Percentiles rank a stretch among this genome's conserved stretches.
Conservation (phyloP, 2,113 vertebrate species). For the Pachyramphus minor region DNA sequence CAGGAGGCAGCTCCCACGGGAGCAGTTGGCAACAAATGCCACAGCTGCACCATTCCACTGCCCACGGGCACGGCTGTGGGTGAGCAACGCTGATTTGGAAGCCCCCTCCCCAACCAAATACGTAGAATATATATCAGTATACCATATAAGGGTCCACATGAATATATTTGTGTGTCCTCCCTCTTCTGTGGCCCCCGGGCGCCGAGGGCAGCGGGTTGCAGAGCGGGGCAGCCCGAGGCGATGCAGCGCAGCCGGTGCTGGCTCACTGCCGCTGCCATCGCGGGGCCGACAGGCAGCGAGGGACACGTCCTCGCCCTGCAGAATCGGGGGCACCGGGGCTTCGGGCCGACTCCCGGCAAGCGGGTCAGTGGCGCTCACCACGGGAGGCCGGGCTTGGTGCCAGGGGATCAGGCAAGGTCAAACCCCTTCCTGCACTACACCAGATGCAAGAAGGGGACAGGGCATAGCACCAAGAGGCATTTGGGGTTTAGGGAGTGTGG, state of each 20-base stretch:
- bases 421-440: background rate
- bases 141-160: fast-evolving
- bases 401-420: background rate
- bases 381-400: fast-evolving
- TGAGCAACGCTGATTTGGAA: background rate
- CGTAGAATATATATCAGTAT: too few species aligned
- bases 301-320: background rate
- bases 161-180: too few species aligned
- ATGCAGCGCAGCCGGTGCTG: background rate
- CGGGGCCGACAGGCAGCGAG: background rate
- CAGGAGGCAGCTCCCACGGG: background rate
- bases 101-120: background rate
- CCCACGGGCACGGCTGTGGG: fast-evolving
- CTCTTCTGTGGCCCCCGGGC: fast-evolving
- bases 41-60: background rate
- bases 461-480: fast-evolving
- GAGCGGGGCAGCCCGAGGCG: background rate
- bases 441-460: background rate
- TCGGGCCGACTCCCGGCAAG: background rate
- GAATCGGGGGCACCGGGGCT: background rate
- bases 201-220: background rate
- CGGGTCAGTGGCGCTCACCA: background rate
- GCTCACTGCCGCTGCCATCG: background rate
- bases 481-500: too few species aligned
- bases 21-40: background rate